Percentiles rank a stretch among this genome's conserved stretches.
These are phyloP conservation scores for Gila robusta DNA, from an alignment of 2,797 vertebrate species.

Conservation along the genomic window DNA sequence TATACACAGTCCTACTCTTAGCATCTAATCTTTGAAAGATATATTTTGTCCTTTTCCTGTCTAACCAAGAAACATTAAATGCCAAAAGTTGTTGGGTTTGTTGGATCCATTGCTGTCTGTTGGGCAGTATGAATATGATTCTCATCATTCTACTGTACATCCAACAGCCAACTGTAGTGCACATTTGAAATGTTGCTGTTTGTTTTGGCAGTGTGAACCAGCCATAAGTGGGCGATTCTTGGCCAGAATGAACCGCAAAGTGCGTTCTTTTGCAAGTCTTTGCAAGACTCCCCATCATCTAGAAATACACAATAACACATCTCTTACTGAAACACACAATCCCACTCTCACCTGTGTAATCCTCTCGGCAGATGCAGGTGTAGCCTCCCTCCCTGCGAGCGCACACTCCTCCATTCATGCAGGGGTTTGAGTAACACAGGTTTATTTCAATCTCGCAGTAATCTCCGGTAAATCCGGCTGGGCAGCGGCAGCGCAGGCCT, in stretches of 20 bases:
- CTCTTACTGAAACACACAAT: slow-evolving; percentile 9
- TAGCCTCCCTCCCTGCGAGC: slow-evolving; percentile 92
- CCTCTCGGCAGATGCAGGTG: slow-evolving; percentile 92
- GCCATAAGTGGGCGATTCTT: slow-evolving; percentile 16
- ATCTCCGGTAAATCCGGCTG: slow-evolving; percentile 94
- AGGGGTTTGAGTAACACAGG: slow-evolving; percentile 98
- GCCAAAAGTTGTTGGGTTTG: slow-evolving; percentile 15
- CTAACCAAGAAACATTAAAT: slow-evolving; percentile 6
- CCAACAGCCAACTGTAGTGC: background rate
- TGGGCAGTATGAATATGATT: slow-evolving; percentile 2
- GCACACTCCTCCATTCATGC: slow-evolving; percentile 91
- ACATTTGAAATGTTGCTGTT: background rate
- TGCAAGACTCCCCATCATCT: background rate
- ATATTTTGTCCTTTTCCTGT: background rate
- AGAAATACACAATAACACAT: background rate
- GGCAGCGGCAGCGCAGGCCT: slow-evolving; percentile 95
- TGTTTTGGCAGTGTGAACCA: slow-evolving; percentile 19
- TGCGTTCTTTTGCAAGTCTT: background rate
- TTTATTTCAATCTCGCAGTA: slow-evolving; percentile 98
- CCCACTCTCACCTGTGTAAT: slow-evolving; percentile 87
- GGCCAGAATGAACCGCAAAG: background rate
- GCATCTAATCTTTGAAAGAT: background rate
- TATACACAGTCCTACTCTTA: background rate
- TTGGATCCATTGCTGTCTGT: background rate
- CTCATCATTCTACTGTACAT: slow-evolving; percentile 13